phyloP scores from a whole-genome alignment of 2,888 invertebrate species.

The Pinctada fucata region DNA sequence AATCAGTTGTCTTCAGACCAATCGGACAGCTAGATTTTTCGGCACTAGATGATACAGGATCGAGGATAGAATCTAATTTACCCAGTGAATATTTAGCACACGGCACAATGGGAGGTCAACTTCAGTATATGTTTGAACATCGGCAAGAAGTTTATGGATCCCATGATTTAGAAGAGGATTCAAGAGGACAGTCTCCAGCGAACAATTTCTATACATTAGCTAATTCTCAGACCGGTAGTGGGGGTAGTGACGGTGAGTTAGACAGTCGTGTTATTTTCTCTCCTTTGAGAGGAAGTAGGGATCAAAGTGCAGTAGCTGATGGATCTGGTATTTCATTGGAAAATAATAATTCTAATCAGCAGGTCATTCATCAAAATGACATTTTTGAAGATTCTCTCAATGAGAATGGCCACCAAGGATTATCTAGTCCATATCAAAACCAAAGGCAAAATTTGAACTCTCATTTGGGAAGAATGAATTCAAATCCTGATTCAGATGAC shows the following conservation, averaged over 20 bases:
- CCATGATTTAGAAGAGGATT: slow-evolving; percentile 23
- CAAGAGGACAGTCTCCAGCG: slow-evolving; percentile 33
- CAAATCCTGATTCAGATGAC: background rate
- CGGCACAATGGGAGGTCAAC: background rate
- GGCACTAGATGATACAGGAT: slow-evolving; percentile 54
- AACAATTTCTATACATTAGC: slow-evolving; percentile 33
- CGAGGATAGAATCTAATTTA: slow-evolving; percentile 46
- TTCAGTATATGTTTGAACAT: slow-evolving; percentile 3
- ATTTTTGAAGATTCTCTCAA: background rate
- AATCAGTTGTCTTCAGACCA: slow-evolving; percentile 55
- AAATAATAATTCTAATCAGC: background rate
- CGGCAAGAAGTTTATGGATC: slow-evolving; percentile 34
- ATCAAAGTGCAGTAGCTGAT: slow-evolving; percentile 5
- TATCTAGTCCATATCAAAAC: background rate
- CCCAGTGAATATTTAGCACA: background rate
- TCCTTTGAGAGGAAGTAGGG: slow-evolving; percentile 19
- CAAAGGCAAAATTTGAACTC: background rate
- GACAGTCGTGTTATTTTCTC: slow-evolving; percentile 40
- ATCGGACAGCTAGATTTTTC: slow-evolving; percentile 55
- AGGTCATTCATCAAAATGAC: background rate
- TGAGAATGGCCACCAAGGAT: background rate
- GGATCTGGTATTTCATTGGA: background rate
- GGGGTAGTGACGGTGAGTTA: slow-evolving; percentile 31
- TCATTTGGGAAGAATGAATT: background rate
- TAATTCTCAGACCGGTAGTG: slow-evolving; percentile 32